Conservation (phyloP, 2,888 invertebrate genomes). For the Xanthostigma xanthostigma region DNA sequence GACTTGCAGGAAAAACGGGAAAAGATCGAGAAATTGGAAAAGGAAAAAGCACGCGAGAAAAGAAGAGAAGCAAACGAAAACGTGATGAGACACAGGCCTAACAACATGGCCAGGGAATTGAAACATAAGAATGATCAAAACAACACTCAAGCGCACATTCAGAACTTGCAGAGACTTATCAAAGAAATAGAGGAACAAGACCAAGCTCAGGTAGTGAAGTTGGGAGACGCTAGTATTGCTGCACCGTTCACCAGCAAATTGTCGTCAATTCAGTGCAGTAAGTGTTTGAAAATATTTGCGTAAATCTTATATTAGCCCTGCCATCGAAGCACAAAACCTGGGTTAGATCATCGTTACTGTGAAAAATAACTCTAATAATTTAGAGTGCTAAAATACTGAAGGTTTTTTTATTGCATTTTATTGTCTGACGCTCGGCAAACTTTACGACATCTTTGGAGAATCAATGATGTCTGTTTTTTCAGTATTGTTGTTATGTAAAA, state of each 20-base stretch:
- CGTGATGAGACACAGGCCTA: conserved; percentile 9
- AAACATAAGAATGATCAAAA: conserved; percentile 18
- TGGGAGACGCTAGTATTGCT: conserved; percentile 98
- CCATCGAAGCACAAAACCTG: too few relatives aligned
- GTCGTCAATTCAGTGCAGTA: conserved; percentile 89
- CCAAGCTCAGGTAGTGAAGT: conserved; percentile 73
- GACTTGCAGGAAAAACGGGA: conserved; percentile 25
- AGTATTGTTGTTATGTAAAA: too few relatives aligned
- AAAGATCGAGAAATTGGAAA: conserved; percentile 17
- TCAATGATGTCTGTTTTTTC: too few relatives aligned
- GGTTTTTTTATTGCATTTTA: too few relatives aligned
- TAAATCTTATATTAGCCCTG: not conserved
- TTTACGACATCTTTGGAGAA: too few relatives aligned
- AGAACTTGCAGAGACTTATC: conserved; percentile 45
- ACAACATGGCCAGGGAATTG: conserved; percentile 16
- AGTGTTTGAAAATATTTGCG: conserved; percentile 25
- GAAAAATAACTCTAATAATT: too few relatives aligned
- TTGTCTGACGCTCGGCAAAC: too few relatives aligned
- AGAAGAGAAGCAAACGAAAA: conserved; percentile 14
- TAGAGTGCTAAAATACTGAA: too few relatives aligned
- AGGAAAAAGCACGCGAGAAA: conserved; percentile 14
- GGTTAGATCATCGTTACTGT: too few relatives aligned
- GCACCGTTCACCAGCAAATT: conserved; percentile 97
- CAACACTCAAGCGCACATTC: conserved; percentile 27
- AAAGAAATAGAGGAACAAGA: conserved; percentile 82